Percentiles rank a stretch among this genome's conserved stretches.
These are phyloP conservation scores for Leuctra nigra DNA, from an alignment of 2,888 invertebrate genomes.

Conservation along the genomic window DNA sequence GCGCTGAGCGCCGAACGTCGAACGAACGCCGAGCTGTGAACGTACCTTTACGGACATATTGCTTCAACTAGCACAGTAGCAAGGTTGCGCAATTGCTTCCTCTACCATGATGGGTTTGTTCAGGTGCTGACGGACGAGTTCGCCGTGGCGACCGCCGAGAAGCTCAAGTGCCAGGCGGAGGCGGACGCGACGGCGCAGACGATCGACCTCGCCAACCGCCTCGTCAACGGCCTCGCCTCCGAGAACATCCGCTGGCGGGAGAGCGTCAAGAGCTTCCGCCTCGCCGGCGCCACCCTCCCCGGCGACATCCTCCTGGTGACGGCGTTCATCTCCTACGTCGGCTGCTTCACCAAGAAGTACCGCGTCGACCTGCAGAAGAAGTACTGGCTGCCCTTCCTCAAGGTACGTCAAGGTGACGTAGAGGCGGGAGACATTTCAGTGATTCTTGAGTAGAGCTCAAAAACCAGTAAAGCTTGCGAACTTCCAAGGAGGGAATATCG, in stretches of 20 bases:
- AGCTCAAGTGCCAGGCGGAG: slow-evolving; percentile 86
- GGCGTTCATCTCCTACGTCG: slow-evolving; percentile 92
- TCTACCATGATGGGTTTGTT: too few species aligned
- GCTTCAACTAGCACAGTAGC: too few species aligned
- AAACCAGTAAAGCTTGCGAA: too few species aligned
- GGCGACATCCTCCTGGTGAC: slow-evolving; percentile 85
- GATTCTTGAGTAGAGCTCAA: too few species aligned
- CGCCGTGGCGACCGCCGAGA: slow-evolving; percentile 77
- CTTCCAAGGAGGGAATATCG: too few species aligned
- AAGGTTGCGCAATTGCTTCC: too few species aligned
- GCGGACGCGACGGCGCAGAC: slow-evolving; percentile 85
- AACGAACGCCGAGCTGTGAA: too few species aligned
- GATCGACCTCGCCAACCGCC: slow-evolving; percentile 84
- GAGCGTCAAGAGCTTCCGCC: slow-evolving; percentile 54
- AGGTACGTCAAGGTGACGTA: too few species aligned
- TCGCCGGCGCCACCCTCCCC: slow-evolving; percentile 69
- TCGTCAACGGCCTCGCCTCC: slow-evolving; percentile 87
- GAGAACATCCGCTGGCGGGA: slow-evolving; percentile 83
- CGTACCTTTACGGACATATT: too few species aligned
- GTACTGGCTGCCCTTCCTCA: slow-evolving; percentile 75
- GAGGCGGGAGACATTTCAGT: too few species aligned
- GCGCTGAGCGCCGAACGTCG: too few species aligned
- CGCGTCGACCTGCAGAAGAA: slow-evolving; percentile 68
- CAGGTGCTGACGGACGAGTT: slow-evolving; percentile 67
- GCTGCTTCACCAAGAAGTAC: slow-evolving; percentile 84